Base-by-base conservation (phyloP, 2,797 vertebrate genomes). In the Ataeniobius toweri region DNA sequence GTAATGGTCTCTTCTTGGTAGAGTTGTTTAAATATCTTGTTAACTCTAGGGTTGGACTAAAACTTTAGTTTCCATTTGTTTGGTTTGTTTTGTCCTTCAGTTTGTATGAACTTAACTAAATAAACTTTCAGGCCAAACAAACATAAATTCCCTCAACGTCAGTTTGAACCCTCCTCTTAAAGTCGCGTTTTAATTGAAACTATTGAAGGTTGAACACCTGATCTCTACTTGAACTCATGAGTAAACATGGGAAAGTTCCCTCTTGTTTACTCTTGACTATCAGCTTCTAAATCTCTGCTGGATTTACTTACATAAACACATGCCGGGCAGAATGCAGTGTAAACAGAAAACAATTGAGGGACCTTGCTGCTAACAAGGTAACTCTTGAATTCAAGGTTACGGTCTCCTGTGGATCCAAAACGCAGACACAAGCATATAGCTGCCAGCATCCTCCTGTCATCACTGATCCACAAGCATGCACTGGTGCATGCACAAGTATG, bases 361-460 rank as follows among this genome's bases (percentile, higher is more conserved):
- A 86, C 88, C 80, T 83, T 50, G 48, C 26, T 73, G 82, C 78
- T 84, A 85, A 82, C 82, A 89, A 90, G 88, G 73, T 87, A 90
- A 88, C 83, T 80, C 85, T 86, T 88, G 78, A 83, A 90, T 86
- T 87, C 91, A 93, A 93, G 92, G 93, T 93, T 91, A 89, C 88
- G 87, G 84, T 84, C 79, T 89, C 76, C 84, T 41, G 7, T 71
- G 87, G 59, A 83, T 86, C 75, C 79, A 82, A 83, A 90, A 78
- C 58, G 77, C 81, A 75, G 53, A 80, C 74, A 81, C 80, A 85
- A 50, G 69, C 82, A 84, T 63, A 78, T 75, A 75, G 74, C 73
- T 83, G 51, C 69, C 7, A 4, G 69, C 83, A 73, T 79, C 58
- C 48, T 70, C 51, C 18, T 69, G 71, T 51, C 67, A 59, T 61